These are phyloP conservation scores for Zele albiditarsus DNA, from an alignment of 2,888 invertebrate genomes.

Conservation along the genomic window DNA sequence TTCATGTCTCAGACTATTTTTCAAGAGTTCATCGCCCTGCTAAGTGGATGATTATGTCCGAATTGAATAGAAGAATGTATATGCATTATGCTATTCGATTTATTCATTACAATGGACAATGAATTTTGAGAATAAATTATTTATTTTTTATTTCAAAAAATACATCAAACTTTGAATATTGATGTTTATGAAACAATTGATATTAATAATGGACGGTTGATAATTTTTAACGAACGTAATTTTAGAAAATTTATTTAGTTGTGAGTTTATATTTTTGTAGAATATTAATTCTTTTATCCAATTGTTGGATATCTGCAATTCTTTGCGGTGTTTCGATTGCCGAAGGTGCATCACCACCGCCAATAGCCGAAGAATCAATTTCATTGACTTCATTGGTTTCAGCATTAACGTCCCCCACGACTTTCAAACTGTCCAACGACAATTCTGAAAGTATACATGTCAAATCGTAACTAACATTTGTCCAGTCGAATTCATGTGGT, in stretches of 20 bases:
- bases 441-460: slow-evolving; percentile 62
- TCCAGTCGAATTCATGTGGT: slow-evolving; percentile 51
- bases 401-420: slow-evolving; percentile 25
- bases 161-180: slow-evolving; percentile 19
- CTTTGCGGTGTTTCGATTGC: slow-evolving; percentile 54
- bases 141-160: background rate
- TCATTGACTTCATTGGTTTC: slow-evolving; percentile 32
- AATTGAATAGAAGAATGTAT: too few relatives aligned
- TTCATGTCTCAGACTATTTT: too few relatives aligned
- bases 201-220: background rate
- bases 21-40: too few relatives aligned
- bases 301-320: slow-evolving; percentile 50
- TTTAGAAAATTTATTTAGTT: slow-evolving; percentile 8
- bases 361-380: slow-evolving; percentile 53
- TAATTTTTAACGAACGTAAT: slow-evolving; percentile 13
- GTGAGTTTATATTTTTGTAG: slow-evolving; percentile 45
- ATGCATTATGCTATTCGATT: too few relatives aligned
- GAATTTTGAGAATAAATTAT: background rate
- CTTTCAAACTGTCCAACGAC: background rate
- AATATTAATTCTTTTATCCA: slow-evolving; percentile 52
- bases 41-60: too few relatives aligned
- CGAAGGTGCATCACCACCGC: slow-evolving; percentile 60
- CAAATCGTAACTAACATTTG: slow-evolving; percentile 63
- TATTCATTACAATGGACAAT: too few relatives aligned
- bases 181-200: background rate